Conservation (phyloP, 1,140 invertebrate species). For the Lordiphosa stackelbergi region DNA sequence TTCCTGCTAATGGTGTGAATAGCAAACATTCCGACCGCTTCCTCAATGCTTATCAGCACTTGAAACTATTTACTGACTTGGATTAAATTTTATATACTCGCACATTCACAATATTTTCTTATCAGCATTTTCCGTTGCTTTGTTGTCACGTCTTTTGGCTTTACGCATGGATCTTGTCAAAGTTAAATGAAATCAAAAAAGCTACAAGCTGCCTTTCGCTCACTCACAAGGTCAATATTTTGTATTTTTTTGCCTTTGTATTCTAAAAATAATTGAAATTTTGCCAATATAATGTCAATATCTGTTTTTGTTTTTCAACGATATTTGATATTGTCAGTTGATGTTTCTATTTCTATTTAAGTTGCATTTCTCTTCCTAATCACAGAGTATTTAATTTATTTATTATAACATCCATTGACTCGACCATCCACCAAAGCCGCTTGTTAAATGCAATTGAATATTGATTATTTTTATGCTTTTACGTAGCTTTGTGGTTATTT, state of each 20-base stretch:
- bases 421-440: too few species aligned
- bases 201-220: slow-evolving; percentile 31
- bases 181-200: slow-evolving; percentile 15
- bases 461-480: background rate
- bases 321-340: slow-evolving; percentile 2
- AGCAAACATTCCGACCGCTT: slow-evolving; percentile 18
- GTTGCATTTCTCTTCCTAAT: too few species aligned
- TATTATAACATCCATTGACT: background rate
- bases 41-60: slow-evolving; percentile 24
- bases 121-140: slow-evolving; percentile 16
- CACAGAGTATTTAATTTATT: too few species aligned
- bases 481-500: slow-evolving; percentile 1
- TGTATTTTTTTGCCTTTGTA: slow-evolving; percentile 21
- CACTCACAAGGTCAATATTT: slow-evolving; percentile 29
- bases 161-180: slow-evolving; percentile 16
- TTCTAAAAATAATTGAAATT: slow-evolving; percentile 29
- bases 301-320: slow-evolving; percentile 1
- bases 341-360: background rate
- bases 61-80: slow-evolving; percentile 10
- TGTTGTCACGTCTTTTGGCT: slow-evolving; percentile 30
- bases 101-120: slow-evolving; percentile 10
- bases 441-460: slow-evolving; percentile 2
- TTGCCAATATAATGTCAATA: slow-evolving; percentile 39
- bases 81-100: slow-evolving; percentile 10
- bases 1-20: slow-evolving; percentile 1